Conservation (phyloP, 2,888 invertebrate species). For the Congeria kusceri region DNA sequence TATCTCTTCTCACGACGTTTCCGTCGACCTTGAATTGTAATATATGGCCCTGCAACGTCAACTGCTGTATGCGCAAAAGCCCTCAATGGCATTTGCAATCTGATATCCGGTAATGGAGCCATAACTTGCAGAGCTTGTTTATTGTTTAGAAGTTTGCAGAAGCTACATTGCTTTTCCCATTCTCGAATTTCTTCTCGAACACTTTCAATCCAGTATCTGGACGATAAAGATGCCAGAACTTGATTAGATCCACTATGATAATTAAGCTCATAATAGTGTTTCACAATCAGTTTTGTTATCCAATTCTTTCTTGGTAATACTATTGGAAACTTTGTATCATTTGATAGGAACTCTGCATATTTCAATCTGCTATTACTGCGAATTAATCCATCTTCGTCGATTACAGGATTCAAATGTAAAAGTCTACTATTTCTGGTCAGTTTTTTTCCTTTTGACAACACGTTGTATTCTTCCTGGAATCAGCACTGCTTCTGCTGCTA, state of each 20-base stretch:
- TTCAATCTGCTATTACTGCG: no score
- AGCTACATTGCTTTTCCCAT: slow-evolving; percentile 25
- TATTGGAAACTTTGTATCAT: no score
- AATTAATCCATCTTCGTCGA: background rate
- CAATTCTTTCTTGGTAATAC: no score
- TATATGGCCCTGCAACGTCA: slow-evolving; percentile 30
- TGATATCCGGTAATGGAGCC: slow-evolving; percentile 25
- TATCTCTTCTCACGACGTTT: slow-evolving; percentile 17
- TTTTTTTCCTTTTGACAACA: background rate
- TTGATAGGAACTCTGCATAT: no score
- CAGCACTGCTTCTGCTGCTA: background rate
- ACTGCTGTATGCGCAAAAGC: slow-evolving; percentile 10
- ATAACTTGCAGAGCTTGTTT: slow-evolving; percentile 18
- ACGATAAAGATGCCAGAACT: background rate
- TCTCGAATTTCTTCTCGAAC: slow-evolving; percentile 19
- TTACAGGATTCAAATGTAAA: no score
- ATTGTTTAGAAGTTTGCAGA: slow-evolving; percentile 5
- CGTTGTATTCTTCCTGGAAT: no score
- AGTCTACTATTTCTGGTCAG: no score
- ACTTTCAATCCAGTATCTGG: background rate
- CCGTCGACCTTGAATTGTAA: slow-evolving; percentile 32
- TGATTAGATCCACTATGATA: background rate
- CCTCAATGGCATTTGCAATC: slow-evolving; percentile 15
- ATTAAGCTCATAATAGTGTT: background rate
- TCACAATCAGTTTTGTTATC: no score